phyloP scores from a whole-genome alignment of 2,888 invertebrate genomes.

The Pocota personata region DNA sequence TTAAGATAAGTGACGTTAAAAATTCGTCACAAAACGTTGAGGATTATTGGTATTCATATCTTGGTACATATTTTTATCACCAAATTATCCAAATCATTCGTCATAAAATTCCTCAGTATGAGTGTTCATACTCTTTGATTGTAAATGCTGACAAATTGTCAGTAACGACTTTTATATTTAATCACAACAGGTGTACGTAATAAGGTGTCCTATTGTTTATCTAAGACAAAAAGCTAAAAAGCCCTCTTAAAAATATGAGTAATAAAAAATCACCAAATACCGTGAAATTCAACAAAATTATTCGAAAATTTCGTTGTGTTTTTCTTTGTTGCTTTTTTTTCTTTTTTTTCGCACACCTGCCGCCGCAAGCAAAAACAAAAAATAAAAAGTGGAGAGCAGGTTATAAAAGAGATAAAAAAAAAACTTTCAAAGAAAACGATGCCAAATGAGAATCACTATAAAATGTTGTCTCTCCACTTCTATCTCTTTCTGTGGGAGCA shows the following conservation, averaged over 20 bases:
- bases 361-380: not conserved
- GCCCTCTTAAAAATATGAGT: not conserved
- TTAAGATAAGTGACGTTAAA: too few relatives aligned
- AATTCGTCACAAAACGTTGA: too few relatives aligned
- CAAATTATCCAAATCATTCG: not conserved
- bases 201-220: not conserved
- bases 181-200: not conserved
- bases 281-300: not conserved
- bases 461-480: constrained; percentile 26
- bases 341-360: constrained; percentile 32
- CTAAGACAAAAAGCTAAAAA: not conserved
- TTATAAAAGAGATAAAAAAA: not conserved
- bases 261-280: not conserved
- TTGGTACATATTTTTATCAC: too few relatives aligned
- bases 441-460: constrained; percentile 37
- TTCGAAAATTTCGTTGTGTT: not conserved
- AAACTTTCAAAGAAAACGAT: constrained; percentile 4
- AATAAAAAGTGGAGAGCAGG: constrained; percentile 5
- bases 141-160: not conserved
- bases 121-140: not conserved
- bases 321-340: not conserved
- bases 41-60: too few relatives aligned
- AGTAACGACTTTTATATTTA: not conserved
- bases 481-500: not conserved
- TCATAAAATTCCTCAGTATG: not conserved